Conservation (phyloP, 2,113 vertebrate genomes). For the Fukomys damarensis region DNA sequence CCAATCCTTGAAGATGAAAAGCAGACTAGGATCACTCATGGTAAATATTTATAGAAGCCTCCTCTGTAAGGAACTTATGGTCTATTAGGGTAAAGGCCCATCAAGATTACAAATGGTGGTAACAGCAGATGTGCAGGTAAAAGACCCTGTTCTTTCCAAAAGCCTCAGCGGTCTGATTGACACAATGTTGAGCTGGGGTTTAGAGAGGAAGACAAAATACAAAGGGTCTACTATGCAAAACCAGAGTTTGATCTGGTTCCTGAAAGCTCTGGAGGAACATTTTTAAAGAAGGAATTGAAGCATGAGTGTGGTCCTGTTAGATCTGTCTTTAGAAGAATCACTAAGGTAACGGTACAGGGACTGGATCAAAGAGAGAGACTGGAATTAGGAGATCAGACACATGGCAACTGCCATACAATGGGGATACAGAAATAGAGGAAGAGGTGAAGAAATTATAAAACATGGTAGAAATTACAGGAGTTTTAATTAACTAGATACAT, state of each 20-base stretch:
- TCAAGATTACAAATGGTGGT: neutral
- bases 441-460: neutral
- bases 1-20: neutral
- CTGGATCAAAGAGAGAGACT: neutral
- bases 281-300: neutral
- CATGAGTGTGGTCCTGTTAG: neutral
- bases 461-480: neutral
- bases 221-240: neutral
- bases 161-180: neutral
- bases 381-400: neutral
- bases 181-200: neutral
- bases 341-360: neutral
- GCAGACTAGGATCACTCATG: constrained; percentile 4
- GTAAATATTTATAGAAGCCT: constrained; percentile 26
- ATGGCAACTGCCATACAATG: neutral
- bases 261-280: neutral
- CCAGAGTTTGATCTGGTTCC: neutral
- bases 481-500: neutral
- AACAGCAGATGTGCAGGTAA: neutral
- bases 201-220: neutral
- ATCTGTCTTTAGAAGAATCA: constrained; percentile 14
- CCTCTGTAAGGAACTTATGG: neutral
- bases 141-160: neutral
- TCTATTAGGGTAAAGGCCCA: neutral
- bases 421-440: neutral